A percentile compares a stretch with the other conserved stretches of the same genome.
Conservation (phyloP, 2,113 vertebrate genomes). For the Ctenomys sociabilis region DNA sequence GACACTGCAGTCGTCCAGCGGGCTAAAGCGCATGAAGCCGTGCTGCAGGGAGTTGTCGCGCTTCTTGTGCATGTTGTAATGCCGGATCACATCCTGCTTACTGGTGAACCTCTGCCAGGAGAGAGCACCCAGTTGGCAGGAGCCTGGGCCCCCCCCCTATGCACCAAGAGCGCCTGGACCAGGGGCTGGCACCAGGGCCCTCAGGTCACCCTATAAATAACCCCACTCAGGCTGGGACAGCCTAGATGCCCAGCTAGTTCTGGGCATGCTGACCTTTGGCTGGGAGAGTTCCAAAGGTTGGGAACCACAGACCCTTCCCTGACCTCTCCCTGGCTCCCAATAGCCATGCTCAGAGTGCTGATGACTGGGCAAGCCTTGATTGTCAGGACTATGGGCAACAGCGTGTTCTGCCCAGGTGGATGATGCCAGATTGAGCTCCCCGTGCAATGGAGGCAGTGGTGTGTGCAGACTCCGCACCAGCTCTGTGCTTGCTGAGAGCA, state of each 20-base stretch:
- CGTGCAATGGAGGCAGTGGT: not conserved
- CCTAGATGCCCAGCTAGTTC: not conserved
- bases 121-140: slow-evolving; percentile 58
- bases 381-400: not conserved
- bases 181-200: not conserved
- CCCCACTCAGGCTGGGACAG: not conserved
- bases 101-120: slow-evolving; percentile 98
- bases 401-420: rapidly evolving
- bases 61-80: slow-evolving; percentile 99
- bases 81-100: slow-evolving; percentile 99
- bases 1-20: slow-evolving; percentile 98
- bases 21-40: slow-evolving; percentile 99
- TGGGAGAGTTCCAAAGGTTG: not conserved
- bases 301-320: not conserved
- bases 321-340: not conserved
- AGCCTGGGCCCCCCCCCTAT: slow-evolving; percentile 44
- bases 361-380: rapidly evolving
- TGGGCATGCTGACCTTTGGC: not conserved
- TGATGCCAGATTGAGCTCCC: not conserved
- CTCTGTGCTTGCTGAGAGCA: not conserved
- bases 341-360: not conserved
- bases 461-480: not conserved
- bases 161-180: not conserved
- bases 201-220: not conserved
- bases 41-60: slow-evolving; percentile 99